Evolutionary conservation across 2,888 invertebrate species (phyloP).

Genomic region (Lomographa bimaculata): DNA sequence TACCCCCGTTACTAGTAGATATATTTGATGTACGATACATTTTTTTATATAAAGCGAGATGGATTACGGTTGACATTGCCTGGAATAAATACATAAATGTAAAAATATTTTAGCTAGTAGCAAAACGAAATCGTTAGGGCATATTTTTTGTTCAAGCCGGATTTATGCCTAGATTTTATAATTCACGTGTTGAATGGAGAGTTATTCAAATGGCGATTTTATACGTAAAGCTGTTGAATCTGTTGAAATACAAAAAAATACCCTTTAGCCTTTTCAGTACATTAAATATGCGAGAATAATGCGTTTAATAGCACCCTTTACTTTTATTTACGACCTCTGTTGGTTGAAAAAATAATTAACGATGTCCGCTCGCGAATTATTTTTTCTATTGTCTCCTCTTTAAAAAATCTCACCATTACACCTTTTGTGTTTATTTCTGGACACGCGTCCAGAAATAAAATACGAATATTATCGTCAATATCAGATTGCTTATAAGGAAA

Average conservation of each 20-base stretch:
- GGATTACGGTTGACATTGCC: constrained; percentile 15
- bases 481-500: constrained; percentile 23
- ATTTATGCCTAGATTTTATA: constrained; percentile 18
- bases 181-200: constrained; percentile 57
- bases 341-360: constrained; percentile 75
- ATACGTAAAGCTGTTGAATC: constrained; percentile 71
- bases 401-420: constrained; percentile 52
- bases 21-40: constrained; percentile 21
- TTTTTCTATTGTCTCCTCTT: constrained; percentile 68
- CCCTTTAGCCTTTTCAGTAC: constrained; percentile 77
- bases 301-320: constrained; percentile 82
- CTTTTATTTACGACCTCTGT: constrained; percentile 73
- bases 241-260: constrained; percentile 59
- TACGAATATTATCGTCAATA: constrained; percentile 26
- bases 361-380: constrained; percentile 62
- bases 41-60: constrained; percentile 14
- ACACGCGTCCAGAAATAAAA: constrained; percentile 31
- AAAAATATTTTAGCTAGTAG: constrained; percentile 7
- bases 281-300: constrained; percentile 81
- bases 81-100: not conserved
- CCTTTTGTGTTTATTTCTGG: constrained; percentile 22
- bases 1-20: constrained; percentile 28
- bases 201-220: constrained; percentile 66
- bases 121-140: constrained; percentile 3
- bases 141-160: constrained; percentile 5